Evolutionary conservation across 2,113 vertebrate genomes (phyloP).

Genomic region (Ageneiosus marmoratus): DNA sequence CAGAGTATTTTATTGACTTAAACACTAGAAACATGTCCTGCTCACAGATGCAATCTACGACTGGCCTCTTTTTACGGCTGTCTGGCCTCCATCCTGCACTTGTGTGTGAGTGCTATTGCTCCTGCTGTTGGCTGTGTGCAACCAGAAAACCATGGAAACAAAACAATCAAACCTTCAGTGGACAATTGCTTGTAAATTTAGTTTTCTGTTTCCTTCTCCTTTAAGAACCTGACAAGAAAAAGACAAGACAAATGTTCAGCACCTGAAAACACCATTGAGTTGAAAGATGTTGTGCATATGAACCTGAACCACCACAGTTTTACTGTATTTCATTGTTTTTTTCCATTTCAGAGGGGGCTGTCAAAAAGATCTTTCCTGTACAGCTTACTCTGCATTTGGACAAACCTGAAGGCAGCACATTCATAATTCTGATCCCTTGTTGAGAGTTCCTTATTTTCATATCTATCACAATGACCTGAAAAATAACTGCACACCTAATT

Average conservation of each 20-base stretch:
- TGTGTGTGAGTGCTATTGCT: slow-evolving; percentile 17
- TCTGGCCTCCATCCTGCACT: slow-evolving; percentile 19
- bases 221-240: slow-evolving; percentile 12
- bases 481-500: neutral
- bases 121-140: slow-evolving; percentile 70
- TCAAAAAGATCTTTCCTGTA: neutral
- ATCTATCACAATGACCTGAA: neutral
- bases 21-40: neutral
- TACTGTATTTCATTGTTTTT: neutral
- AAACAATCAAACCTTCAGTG: slow-evolving; percentile 70
- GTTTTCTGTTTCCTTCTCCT: slow-evolving; percentile 24
- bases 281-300: no score
- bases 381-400: neutral
- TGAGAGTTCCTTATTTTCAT: neutral
- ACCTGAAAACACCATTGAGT: neutral
- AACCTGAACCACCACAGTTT: neutral
- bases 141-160: slow-evolving; percentile 76
- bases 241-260: neutral
- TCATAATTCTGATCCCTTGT: neutral
- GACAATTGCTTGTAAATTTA: slow-evolving; percentile 45
- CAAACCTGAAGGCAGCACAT: neutral
- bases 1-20: neutral
- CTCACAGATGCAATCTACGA: neutral
- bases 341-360: neutral
- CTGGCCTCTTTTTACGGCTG: neutral